Evolutionary conservation across 2,797 vertebrate species (phyloP).

Genomic region (Decapterus maruadsi): DNA sequence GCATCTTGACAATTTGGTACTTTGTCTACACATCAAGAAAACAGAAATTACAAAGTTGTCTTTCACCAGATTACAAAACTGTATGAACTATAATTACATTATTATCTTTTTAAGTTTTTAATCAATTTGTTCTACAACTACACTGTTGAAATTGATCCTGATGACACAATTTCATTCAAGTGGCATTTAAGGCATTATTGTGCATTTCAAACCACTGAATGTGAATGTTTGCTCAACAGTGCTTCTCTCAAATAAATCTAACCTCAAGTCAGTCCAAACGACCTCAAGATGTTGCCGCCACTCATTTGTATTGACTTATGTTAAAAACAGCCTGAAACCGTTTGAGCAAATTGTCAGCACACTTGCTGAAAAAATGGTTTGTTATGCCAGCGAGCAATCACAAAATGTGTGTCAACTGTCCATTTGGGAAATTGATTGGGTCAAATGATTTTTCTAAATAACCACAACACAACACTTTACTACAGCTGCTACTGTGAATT

Average conservation of each 20-base stretch:
- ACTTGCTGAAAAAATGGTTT: no score
- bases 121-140: background rate
- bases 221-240: conserved; percentile 24
- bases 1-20: background rate
- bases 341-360: background rate
- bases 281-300: conserved; percentile 42
- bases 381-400: background rate
- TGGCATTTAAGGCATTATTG: conserved; percentile 1
- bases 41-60: background rate
- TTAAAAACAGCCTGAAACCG: background rate
- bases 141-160: background rate
- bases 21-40: background rate
- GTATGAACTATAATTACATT: background rate
- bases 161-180: background rate
- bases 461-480: no score
- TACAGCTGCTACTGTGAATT: background rate
- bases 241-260: background rate
- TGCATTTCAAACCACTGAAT: conserved; percentile 58
- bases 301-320: conserved; percentile 37
- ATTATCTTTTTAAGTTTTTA: background rate
- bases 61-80: background rate
- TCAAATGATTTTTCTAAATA: background rate
- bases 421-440: background rate
- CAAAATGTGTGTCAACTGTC: background rate
- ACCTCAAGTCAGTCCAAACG: conserved; percentile 8